phyloP scores from a whole-genome alignment of 2,113 vertebrate genomes.

The Platanista minor region DNA sequence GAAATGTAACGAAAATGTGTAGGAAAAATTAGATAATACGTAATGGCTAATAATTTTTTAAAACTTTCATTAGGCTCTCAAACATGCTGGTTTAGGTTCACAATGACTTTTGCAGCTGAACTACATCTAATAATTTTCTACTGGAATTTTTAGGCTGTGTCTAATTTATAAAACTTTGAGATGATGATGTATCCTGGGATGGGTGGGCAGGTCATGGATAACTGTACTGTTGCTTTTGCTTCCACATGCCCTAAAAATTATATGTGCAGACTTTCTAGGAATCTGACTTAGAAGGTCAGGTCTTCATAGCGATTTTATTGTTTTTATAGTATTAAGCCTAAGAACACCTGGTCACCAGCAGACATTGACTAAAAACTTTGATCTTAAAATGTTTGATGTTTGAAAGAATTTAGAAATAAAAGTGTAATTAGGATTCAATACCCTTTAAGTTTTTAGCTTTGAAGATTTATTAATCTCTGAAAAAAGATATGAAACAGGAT shows the following conservation, averaged over 20 bases:
- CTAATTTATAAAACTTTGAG: background rate
- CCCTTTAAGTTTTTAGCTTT: background rate
- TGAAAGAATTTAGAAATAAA: constrained; percentile 52
- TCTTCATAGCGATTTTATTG: background rate
- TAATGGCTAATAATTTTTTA: background rate
- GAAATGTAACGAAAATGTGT: background rate
- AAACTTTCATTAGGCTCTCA: background rate
- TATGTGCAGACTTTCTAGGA: background rate
- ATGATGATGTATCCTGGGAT: background rate
- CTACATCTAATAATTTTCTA: background rate
- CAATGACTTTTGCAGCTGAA: background rate
- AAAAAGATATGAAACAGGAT: constrained; percentile 31
- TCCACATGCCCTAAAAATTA: background rate
- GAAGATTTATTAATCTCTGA: constrained; percentile 54
- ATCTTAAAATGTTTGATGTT: constrained; percentile 32
- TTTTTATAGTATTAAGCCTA: constrained; percentile 20
- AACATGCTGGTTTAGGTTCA: background rate
- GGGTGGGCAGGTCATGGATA: background rate
- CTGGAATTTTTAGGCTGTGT: background rate
- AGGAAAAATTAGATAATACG: background rate
- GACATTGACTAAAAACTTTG: background rate
- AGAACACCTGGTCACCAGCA: background rate
- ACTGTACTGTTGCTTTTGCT: background rate
- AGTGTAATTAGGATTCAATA: constrained; percentile 3
- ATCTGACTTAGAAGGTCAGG: background rate